Conservation (phyloP, 64 coral and sea anemone species). For the Anthopleura sola region DNA sequence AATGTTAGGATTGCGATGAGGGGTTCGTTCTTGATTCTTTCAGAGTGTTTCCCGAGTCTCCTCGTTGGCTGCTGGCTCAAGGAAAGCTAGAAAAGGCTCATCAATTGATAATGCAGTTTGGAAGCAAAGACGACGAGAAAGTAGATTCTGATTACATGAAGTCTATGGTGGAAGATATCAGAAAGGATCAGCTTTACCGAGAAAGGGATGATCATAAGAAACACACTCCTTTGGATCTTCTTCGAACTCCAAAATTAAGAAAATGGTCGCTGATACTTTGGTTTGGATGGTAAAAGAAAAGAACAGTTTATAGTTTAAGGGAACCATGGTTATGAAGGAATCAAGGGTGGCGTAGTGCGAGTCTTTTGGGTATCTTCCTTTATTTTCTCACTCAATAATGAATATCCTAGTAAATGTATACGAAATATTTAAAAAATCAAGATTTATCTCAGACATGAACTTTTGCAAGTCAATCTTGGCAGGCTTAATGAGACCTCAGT, state of each 20-base stretch:
- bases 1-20: background rate
- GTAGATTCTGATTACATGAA: background rate
- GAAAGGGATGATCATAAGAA: background rate
- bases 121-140: slow-evolving; percentile 8
- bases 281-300: slow-evolving; percentile 44
- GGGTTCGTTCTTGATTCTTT: background rate
- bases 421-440: too few species aligned
- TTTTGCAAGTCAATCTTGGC: too few species aligned
- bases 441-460: too few species aligned
- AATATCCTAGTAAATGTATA: too few species aligned
- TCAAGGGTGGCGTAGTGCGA: too few species aligned
- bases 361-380: too few species aligned
- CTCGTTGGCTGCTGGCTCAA: slow-evolving; percentile 35
- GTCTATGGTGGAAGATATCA: slow-evolving; percentile 1
- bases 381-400: too few species aligned
- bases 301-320: too few species aligned
- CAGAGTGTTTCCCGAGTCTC: slow-evolving; percentile 44
- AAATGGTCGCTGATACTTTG: slow-evolving; percentile 34
- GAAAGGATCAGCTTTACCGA: slow-evolving; percentile 15
- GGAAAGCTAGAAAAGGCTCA: slow-evolving; percentile 34
- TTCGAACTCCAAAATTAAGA: slow-evolving; percentile 38
- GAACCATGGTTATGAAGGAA: too few species aligned
- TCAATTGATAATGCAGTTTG: slow-evolving; percentile 24
- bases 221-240: slow-evolving; percentile 25
- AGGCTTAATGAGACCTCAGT: too few species aligned